Evolutionary conservation across 1,140 invertebrate genomes (phyloP), one percentile per base, ranked within the genome.

Genomic region (Temnothorax curvispinosus): DNA sequence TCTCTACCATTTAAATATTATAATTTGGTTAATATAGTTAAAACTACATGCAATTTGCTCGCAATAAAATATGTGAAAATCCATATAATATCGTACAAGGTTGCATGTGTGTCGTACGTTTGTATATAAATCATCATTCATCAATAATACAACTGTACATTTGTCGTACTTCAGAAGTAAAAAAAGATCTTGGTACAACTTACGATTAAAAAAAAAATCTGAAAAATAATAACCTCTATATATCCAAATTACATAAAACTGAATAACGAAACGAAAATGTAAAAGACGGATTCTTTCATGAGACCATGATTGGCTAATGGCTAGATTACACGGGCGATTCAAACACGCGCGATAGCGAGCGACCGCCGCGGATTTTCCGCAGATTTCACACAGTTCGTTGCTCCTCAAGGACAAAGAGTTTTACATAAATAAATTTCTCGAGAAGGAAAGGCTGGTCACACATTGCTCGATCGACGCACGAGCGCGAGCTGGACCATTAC

Each of bases 361-460:
- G 90, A 94, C 92, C 87, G 91, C 91, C 91, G 89, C 85, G 71
- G 87, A 88, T 65, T 75, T 90, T 89, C 69, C 78, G 65, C 60
- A 47, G 47, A 47, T 54, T 90, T 93, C 91, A 76, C 88, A 93
- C 89, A 93, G 90, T 92, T 93, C 90, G 88, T 93, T 93, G 91
- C 90, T 90, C 85, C 92, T 91, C 87, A 91, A 94, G 92, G 91
- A 92, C 91, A 92, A 93, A 94, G 87, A 89, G 82, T 94, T 94
- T 94, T 94, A 93, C 88, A 94, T 93, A 94, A 94, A 95, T 94
- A 95, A 94, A 95, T 95, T 92, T 94, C 90, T 93, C 88, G 90
- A 92, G 91, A 91, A 93, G 93, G 91, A 94, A 95, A 95, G 94
- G 94, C 94, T 90, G 92, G 93, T 91, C 92, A 75, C 87, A 69